These are phyloP conservation scores for Spinibarbus caldwelli DNA, from an alignment of 2,797 vertebrate genomes.

Conservation along the genomic window DNA sequence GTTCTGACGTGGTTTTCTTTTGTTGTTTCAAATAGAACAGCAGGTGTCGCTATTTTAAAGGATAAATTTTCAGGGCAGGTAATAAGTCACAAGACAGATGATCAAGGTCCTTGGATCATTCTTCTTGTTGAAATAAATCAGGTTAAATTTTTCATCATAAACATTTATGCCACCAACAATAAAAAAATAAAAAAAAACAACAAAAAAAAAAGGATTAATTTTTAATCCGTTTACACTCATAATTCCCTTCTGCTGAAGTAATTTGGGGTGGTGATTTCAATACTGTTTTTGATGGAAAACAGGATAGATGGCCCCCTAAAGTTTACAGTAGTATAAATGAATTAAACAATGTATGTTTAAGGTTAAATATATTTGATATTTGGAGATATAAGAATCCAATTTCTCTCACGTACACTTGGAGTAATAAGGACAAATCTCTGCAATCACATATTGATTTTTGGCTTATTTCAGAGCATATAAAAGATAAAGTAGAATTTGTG, in stretches of 20 bases:
- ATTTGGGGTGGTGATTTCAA: not conserved
- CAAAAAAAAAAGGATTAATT: too few species aligned
- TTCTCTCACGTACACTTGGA: not conserved
- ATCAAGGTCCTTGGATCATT: not conserved
- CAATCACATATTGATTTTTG: not conserved
- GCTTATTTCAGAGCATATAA: not conserved
- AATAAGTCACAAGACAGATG: not conserved
- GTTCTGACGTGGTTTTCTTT: not conserved
- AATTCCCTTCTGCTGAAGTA: not conserved
- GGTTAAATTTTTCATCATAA: not conserved
- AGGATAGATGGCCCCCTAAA: not conserved
- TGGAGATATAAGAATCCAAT: not conserved
- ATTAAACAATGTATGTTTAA: not conserved
- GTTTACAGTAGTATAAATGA: not conserved
- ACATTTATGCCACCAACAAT: constrained; percentile 5
- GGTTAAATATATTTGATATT: not conserved
- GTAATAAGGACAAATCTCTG: not conserved
- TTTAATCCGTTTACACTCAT: not conserved
- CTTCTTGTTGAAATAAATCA: not conserved
- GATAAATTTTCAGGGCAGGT: not conserved
- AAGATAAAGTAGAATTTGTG: not conserved
- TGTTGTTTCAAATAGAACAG: not conserved
- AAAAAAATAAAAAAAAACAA: not conserved
- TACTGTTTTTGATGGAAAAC: not conserved
- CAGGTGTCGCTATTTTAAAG: constrained; percentile 11